Conservation (phyloP, 2,113 vertebrate species). For the Saimiri boliviensis region DNA sequence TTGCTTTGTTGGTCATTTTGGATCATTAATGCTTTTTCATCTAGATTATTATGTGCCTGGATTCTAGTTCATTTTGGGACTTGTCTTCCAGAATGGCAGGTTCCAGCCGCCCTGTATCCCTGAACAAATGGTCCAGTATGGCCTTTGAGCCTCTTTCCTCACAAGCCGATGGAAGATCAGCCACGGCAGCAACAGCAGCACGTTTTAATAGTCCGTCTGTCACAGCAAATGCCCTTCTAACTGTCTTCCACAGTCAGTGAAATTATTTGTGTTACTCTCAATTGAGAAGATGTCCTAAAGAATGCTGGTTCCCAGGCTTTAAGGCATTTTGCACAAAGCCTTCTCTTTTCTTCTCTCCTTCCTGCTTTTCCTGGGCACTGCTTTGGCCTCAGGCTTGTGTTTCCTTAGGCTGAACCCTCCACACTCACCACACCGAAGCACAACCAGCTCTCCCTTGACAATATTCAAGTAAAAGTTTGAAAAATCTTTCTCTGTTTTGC, state of each 20-base stretch:
- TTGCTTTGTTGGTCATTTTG: neutral
- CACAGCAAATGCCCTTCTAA: neutral
- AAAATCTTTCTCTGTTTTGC: too few species aligned
- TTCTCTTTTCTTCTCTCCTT: neutral
- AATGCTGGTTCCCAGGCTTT: neutral
- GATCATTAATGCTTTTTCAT: too few species aligned
- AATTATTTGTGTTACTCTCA: neutral
- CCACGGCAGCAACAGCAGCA: rapidly evolving
- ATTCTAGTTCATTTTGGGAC: neutral
- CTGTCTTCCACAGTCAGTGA: neutral
- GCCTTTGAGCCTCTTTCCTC: neutral
- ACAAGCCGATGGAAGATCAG: too few species aligned
- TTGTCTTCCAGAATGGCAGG: neutral
- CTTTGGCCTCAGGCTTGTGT: neutral
- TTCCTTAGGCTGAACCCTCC: rapidly evolving
- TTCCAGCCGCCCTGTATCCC: neutral
- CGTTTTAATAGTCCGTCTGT: neutral
- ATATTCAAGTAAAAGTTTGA: neutral
- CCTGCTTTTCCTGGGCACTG: rapidly evolving
- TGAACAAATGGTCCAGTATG: rapidly evolving
- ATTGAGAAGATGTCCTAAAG: too few species aligned
- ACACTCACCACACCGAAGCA: neutral
- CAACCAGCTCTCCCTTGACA: neutral
- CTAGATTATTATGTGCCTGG: too few species aligned
- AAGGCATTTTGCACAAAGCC: rapidly evolving